Base-by-base conservation (phyloP, 2,113 vertebrate species). In the Parus major region DNA sequence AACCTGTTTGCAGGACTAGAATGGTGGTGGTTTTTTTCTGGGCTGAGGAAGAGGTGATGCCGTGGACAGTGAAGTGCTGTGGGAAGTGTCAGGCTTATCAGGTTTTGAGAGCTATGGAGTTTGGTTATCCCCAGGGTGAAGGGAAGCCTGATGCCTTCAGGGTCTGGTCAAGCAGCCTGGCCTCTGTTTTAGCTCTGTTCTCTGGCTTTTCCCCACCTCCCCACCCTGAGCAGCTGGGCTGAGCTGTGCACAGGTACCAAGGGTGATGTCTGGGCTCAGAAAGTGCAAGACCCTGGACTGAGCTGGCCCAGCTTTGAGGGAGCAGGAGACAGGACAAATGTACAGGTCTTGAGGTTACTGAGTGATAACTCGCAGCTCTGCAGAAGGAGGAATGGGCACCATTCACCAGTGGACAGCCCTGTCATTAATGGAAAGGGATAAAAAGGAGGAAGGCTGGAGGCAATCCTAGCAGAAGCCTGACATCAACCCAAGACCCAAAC, bases 11-110 rank as follows among this genome's bases (percentile, higher is more conserved):
- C 31, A 71, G 68, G 70, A 28, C 11, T 27, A 56, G 39, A n/a
- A 24, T 9, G 4, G 3, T 25, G 35, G 4, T 73, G 14, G 11
- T 14, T 61, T 63, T 41, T 20, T 41, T 36, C 59, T 22, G 42
- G 39, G 12, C 35, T 2, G 4, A 78, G 65, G 24, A 56, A 82
- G 69, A 73, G 68, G 16, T 46, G 80, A n/a, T 47, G 35, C 39
- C 35, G 15, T 7, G 23, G 72, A 12, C 53, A 12, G 56, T 7
- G 35, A 50, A 19, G 18, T 4, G 21, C 1, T 1, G 20, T 70
- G 71, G 65, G 33, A 61, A n/a, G 24, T 8, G 17, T 19, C 0
- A 0, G 52, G 21, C 16, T 50, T 13, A 16, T 6, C 39, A 44
- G 19, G 7, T 52, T 52, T 71, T 64, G 53, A 41, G 66, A 75